phyloP scores from a whole-genome alignment of 2,113 vertebrate genomes.

The Caranx melampygus region DNA sequence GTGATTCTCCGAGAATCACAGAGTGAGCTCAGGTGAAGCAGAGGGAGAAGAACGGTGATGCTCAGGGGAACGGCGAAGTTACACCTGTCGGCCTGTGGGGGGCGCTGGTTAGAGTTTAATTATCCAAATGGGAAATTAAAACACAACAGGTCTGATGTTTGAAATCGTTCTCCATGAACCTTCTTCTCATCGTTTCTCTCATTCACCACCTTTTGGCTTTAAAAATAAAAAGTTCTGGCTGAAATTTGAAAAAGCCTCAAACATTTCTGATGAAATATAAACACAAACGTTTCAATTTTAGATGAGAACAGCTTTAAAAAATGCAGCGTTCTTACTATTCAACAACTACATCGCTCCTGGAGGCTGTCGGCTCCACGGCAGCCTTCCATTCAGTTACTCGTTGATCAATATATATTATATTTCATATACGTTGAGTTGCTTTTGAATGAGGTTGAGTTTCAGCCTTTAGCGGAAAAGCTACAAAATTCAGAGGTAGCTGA shows the following conservation, averaged over 20 bases:
- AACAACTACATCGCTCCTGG: neutral
- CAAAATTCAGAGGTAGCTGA: neutral
- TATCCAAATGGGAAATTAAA: neutral
- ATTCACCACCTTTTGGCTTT: neutral
- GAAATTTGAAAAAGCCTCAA: no score
- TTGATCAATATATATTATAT: neutral
- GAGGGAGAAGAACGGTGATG: neutral
- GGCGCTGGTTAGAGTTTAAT: neutral
- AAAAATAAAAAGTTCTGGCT: neutral
- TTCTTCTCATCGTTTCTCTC: no score
- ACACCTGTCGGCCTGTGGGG: neutral
- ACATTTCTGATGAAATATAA: no score
- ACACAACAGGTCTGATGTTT: neutral
- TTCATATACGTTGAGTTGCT: no score
- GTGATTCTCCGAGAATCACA: conserved; percentile 7
- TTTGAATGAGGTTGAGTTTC: neutral
- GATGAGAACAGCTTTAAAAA: neutral
- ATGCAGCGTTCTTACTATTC: neutral
- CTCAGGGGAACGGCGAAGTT: neutral
- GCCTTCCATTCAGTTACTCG: neutral
- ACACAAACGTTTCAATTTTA: no score
- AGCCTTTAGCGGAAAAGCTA: neutral
- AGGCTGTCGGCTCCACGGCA: neutral
- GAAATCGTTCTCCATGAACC: neutral
- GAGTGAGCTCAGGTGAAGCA: conserved; percentile 37